Evolutionary conservation across 2,797 vertebrate genomes (phyloP).

Genomic region (Urophycis tenuis): DNA sequence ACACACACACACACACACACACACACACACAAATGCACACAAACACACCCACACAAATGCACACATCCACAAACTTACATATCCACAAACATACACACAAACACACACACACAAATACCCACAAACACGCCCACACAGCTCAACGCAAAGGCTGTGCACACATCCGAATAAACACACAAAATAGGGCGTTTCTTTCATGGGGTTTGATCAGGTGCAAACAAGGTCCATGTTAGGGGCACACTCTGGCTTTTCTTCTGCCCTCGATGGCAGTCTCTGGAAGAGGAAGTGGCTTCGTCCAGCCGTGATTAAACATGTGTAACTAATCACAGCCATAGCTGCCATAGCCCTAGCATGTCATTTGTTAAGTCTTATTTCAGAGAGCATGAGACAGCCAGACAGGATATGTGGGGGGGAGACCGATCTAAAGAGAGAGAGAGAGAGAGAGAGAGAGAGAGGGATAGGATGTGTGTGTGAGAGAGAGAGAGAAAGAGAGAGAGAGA

Average conservation of each 20-base stretch:
- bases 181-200: conserved; percentile 53
- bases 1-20: not conserved
- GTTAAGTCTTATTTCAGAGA: conserved; percentile 73
- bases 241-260: not conserved
- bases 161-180: conserved; percentile 46
- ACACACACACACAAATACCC: conserved; percentile 11
- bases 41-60: not conserved
- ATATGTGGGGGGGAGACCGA: conserved; percentile 40
- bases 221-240: not conserved
- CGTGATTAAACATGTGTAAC: conserved; percentile 98
- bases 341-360: conserved; percentile 89
- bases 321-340: conserved; percentile 88
- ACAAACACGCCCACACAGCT: conserved; percentile 20
- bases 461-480: conserved; percentile 4
- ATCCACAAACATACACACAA: conserved; percentile 4
- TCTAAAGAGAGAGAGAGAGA: conserved; percentile 2
- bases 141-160: conserved; percentile 27
- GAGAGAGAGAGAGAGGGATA: not conserved
- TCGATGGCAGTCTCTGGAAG: conserved; percentile 58
- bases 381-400: conserved; percentile 37
- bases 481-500: not conserved
- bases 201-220: conserved; percentile 83
- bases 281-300: conserved; percentile 91
- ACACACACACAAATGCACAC: not conserved
- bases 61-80: not conserved